phyloP scores from a whole-genome alignment of 2,113 vertebrate species.

The Epinephelus moara region DNA sequence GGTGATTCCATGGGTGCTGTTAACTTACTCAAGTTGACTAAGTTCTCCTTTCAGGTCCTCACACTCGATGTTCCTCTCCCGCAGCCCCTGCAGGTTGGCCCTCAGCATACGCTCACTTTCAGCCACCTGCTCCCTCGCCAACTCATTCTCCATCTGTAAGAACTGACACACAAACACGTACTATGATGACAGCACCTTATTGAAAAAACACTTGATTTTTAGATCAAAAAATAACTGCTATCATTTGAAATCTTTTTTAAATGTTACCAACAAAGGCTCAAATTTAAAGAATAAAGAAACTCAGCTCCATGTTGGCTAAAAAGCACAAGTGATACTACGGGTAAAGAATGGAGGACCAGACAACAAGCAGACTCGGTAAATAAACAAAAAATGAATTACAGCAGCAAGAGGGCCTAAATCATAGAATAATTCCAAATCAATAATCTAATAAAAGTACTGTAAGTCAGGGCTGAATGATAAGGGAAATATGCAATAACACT shows the following conservation, averaged over 20 bases:
- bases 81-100: conserved; percentile 81
- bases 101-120: conserved; percentile 87
- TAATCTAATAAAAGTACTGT: neutral
- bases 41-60: conserved; percentile 87
- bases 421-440: neutral
- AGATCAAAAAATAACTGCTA: neutral
- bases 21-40: conserved; percentile 84
- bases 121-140: conserved; percentile 86
- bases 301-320: neutral
- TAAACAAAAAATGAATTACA: neutral
- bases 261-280: neutral
- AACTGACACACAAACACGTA: conserved; percentile 83
- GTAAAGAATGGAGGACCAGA: neutral
- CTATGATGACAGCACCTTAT: neutral
- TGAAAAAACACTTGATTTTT: neutral
- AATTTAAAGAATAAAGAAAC: neutral
- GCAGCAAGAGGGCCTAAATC: neutral
- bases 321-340: neutral
- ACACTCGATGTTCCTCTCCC: conserved; percentile 87
- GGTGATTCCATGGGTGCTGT: too few species aligned
- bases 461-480: too few species aligned
- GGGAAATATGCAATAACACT: too few species aligned
- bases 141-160: conserved; percentile 89
- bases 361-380: neutral
- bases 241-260: neutral